These are phyloP conservation scores for Sussaba pulchella DNA, from an alignment of 2,888 invertebrate species.

Conservation along the genomic window DNA sequence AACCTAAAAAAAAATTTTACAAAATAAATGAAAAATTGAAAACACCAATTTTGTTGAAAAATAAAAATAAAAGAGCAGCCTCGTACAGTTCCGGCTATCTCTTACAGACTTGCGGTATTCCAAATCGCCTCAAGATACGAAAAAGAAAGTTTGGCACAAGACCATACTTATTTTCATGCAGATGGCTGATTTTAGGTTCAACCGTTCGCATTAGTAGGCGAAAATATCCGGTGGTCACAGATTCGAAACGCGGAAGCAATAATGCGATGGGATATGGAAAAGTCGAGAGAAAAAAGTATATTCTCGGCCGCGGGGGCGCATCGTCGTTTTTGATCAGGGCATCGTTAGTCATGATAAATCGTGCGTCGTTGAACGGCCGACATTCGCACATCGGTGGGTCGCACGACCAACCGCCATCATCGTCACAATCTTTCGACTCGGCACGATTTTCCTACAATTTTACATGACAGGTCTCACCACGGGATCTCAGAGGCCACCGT, in stretches of 20 bases:
- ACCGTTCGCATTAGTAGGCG: neutral
- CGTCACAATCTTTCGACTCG: slow-evolving; percentile 42
- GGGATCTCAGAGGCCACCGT: slow-evolving; percentile 23
- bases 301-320: slow-evolving; percentile 29
- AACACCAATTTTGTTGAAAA: no score
- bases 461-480: slow-evolving; percentile 55
- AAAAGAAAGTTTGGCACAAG: neutral
- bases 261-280: neutral
- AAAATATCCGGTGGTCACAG: slow-evolving; percentile 7
- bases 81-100: neutral
- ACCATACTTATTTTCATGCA: slow-evolving; percentile 1
- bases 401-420: slow-evolving; percentile 5
- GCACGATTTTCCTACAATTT: slow-evolving; percentile 68
- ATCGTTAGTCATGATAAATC: slow-evolving; percentile 67
- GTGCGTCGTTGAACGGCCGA: slow-evolving; percentile 50
- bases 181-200: neutral
- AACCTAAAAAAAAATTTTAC: no score
- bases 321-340: slow-evolving; percentile 49
- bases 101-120: neutral
- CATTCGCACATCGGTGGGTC: slow-evolving; percentile 11
- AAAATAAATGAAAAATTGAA: no score
- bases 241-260: neutral
- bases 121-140: neutral
- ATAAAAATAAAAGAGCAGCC: neutral
- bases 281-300: slow-evolving; percentile 4